phyloP scores from a whole-genome alignment of 2,888 invertebrate genomes.

The Theodoxus fluviatilis region DNA sequence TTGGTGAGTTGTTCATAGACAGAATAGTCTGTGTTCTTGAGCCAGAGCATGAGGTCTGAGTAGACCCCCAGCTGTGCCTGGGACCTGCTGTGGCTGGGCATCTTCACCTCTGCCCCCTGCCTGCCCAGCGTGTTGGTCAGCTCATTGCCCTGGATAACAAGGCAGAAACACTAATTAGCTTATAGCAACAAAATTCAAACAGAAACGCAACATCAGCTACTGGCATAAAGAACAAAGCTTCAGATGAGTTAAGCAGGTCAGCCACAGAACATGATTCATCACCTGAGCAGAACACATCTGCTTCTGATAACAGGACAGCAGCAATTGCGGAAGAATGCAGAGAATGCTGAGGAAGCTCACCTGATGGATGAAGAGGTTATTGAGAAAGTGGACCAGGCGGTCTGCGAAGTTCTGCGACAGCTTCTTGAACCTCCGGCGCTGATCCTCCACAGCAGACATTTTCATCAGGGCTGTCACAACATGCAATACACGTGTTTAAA shows the following conservation, averaged over 20 bases:
- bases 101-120: conserved; percentile 68
- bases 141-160: conserved; percentile 72
- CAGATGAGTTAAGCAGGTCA: no score
- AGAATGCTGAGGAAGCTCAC: conserved; percentile 65
- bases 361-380: conserved; percentile 93
- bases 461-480: conserved; percentile 58
- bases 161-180: conserved; percentile 15
- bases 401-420: conserved; percentile 82
- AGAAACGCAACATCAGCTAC: no score
- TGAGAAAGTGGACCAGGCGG: conserved; percentile 86
- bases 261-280: no score
- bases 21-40: conserved; percentile 84
- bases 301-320: no score
- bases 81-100: conserved; percentile 80
- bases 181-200: no score
- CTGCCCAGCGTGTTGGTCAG: conserved; percentile 72
- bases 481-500: neutral
- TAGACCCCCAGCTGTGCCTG: conserved; percentile 88
- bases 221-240: no score
- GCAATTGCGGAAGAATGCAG: no score
- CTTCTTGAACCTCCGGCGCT: conserved; percentile 79
- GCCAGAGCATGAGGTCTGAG: conserved; percentile 89
- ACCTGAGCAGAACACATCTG: no score
- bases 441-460: conserved; percentile 82
- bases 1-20: conserved; percentile 79